Base-by-base conservation (phyloP, 2,797 vertebrate species). In the Falco novaeseelandiae region DNA sequence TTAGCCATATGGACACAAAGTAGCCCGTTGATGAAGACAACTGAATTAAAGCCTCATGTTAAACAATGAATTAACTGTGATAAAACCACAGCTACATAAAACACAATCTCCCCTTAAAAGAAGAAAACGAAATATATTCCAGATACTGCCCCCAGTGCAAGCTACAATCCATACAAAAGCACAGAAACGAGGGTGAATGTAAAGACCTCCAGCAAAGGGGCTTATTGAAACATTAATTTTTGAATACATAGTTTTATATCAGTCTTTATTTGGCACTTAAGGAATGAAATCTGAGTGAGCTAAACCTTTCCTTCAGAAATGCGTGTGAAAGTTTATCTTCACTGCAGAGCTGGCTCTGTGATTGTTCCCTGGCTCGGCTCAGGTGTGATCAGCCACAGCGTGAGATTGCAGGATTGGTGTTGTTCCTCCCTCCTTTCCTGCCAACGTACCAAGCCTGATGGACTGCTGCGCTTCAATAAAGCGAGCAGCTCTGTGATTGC, bases 1-100 rank as follows among this genome's bases (percentile, higher is more conserved):
- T 96, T 96, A 96, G 90, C 93, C 94, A 92, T 96, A 96, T 95
- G 96, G 96, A 96, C 96, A 96, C 95, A 97, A 96, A 97, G 94
- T 89, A 97, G 83, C 69, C 96, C 16, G 5, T 95, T 93, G 86
- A 96, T 95, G 92, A 93, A 96, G 94, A 95, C 90, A 96, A 96
- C 71, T 85, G 93, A 96, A 96, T 96, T 97, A 97, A 93, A 96
- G 79, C 63, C 49, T 90, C 74, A 49, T 77, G 89, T 84, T 83
- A 92, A 96, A 96, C 87, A 93, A 91, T 70, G 87, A 96, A 96
- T 96, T 96, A 89, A 78, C 83, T 95, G 79, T 90, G 72, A 92
- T 76, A 96, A 93, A 95, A 55, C 1, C 62, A 91, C 71, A 65
- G 71, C 89, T 73, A 66, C 27, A 83, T 66, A 87, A 91, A 91